Base-by-base conservation (phyloP, 2,888 invertebrate species). In the Lochmaea capreae region DNA sequence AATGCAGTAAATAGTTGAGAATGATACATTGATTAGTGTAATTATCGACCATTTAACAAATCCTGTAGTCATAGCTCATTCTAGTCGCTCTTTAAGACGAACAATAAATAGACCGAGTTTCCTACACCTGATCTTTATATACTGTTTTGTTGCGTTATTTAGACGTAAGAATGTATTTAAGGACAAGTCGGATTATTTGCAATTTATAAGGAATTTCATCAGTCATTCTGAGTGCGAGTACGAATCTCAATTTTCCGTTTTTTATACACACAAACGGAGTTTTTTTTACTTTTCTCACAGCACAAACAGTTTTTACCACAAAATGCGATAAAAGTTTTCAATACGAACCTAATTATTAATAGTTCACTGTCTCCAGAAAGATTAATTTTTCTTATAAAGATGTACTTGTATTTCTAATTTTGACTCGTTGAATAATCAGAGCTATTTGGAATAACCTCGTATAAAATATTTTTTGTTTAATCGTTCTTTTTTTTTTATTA, bases 1-100 rank as follows among this genome's bases (percentile, higher is more conserved):
- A 85, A 85, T 85, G 85, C 82, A 80, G 85, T 85, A 85, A 85
- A 85, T 84, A 81, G 83, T 82, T 78, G 71, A 80, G 81, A 84
- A 83, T 82, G 83, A 82, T 81, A 78, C 84, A 84, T 82, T 82
- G 81, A 81, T 78, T 81, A 78, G 79, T 68, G 83, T 81, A 85
- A 86, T 86, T 85, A 85, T 80, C 80, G 80, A 81, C 84, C 81
- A 85, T 85, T 86, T 78, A 82, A 81, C 79, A 79, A 81, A 82
- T 82, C 83, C 81, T 76, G 78, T 68, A 76, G 74, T 77, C 78
- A 76, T 78, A 82, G 81, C 80, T 81, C 80, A 81, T 81, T 82
- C 79, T 78, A 81, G 74, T 65, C 78, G 78, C 80, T 78, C 80
- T 83, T 82, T 69, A 69, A 73, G 70, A 69, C 65, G 12, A 81